Percentiles rank a stretch among this genome's conserved stretches.
Conservation (phyloP, 2,113 vertebrate genomes). For the Salvelinus sp. region DNA sequence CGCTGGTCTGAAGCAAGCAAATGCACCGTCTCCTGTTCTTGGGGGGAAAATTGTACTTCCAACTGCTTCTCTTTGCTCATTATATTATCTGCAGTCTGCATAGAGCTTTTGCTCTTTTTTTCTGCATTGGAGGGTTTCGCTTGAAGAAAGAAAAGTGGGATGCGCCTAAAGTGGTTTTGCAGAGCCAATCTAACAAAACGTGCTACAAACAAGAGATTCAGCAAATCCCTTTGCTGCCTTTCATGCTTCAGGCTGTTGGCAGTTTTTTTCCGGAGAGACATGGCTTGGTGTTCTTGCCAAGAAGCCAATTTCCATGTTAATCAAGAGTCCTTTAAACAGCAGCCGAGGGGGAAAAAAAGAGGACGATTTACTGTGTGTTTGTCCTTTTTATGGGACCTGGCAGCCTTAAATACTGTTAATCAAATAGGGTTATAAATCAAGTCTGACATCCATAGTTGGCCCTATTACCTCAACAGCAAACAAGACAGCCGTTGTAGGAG, state of each 20-base stretch:
- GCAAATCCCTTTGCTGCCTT: neutral
- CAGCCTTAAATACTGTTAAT: neutral
- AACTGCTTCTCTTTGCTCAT: conserved; percentile 9
- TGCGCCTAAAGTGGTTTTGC: neutral
- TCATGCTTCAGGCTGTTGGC: conserved; percentile 3
- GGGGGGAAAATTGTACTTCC: neutral
- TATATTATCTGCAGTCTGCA: neutral
- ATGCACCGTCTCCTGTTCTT: neutral
- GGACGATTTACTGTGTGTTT: neutral
- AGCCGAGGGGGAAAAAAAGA: neutral
- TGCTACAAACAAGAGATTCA: neutral
- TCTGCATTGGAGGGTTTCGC: neutral
- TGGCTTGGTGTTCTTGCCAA: neutral
- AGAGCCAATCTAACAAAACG: neutral
- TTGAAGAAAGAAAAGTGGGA: neutral
- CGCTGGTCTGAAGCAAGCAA: neutral
- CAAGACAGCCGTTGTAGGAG: neutral
- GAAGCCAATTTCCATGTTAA: conserved; percentile 5
- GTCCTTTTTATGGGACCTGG: neutral
- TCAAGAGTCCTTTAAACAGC: conserved; percentile 2
- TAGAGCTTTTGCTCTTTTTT: neutral
- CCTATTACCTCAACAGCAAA: neutral
- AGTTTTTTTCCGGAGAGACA: neutral
- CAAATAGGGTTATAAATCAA: neutral
- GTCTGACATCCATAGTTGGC: neutral